Percentiles rank a stretch among this genome's conserved stretches.
Conservation (phyloP, 2,113 vertebrate genomes). For the Cichladusa arquata region DNA sequence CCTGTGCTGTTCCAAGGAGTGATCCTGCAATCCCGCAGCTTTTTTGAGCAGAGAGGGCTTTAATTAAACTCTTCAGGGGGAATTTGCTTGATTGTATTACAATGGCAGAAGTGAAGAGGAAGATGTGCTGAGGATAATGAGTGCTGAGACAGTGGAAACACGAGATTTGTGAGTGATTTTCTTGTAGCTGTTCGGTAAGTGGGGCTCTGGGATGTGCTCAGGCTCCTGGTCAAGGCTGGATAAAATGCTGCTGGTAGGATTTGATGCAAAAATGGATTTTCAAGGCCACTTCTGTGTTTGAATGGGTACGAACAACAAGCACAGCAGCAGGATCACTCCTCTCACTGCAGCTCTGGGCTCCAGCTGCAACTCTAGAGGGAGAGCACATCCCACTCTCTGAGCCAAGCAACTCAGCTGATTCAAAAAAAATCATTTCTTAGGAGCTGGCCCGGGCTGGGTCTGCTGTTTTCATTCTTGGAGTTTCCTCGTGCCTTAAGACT, state of each 20-base stretch:
- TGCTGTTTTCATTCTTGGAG: fast-evolving
- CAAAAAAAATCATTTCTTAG: fast-evolving
- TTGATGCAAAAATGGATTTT: not conserved
- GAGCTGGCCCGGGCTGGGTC: too few species aligned
- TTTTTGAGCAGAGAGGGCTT: not conserved
- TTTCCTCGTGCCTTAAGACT: not conserved
- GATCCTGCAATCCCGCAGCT: not conserved
- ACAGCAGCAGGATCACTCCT: not conserved
- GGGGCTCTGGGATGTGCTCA: not conserved
- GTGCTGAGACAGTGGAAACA: not conserved
- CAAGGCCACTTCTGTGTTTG: not conserved
- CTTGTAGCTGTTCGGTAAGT: not conserved
- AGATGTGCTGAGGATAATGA: not conserved
- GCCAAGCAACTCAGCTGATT: not conserved
- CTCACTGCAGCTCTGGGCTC: not conserved
- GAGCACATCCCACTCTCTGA: not conserved
- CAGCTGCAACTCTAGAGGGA: not conserved
- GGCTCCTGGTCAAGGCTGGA: not conserved
- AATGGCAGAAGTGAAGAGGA: not conserved
- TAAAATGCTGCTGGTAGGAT: not conserved
- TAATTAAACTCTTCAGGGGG: not conserved
- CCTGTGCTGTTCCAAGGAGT: not conserved
- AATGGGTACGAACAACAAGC: not conserved
- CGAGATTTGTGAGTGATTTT: not conserved
- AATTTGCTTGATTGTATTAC: not conserved